These are phyloP conservation scores for Microchirus variegatus DNA, from an alignment of 2,797 vertebrate genomes.

Conservation along the genomic window DNA sequence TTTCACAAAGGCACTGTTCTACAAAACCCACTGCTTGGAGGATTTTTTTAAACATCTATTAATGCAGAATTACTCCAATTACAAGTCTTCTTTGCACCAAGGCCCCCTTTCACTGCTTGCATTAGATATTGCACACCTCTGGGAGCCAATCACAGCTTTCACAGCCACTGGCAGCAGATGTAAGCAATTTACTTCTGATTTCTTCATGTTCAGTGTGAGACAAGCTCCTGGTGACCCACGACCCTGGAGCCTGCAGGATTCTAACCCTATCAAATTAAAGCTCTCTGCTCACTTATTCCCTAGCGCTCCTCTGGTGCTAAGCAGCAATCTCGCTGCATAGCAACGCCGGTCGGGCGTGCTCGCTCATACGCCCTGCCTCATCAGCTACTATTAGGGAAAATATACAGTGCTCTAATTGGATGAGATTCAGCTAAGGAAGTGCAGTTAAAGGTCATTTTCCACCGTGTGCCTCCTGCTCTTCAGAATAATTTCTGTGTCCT, in stretches of 20 bases:
- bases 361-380: constrained; percentile 96
- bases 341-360: constrained; percentile 95
- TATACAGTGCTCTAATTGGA: constrained; percentile 99
- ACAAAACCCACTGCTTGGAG: constrained; percentile 87
- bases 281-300: constrained; percentile 99
- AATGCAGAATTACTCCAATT: constrained; percentile 99
- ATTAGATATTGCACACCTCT: constrained; percentile 93
- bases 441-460: constrained; percentile 97
- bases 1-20: constrained; percentile 83
- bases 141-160: constrained; percentile 96
- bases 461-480: constrained; percentile 94
- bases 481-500: constrained; percentile 88
- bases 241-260: constrained; percentile 99
- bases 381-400: constrained; percentile 99
- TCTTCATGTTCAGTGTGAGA: constrained; percentile 99
- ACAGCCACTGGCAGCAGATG: constrained; percentile 97
- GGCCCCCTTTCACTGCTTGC: constrained; percentile 87
- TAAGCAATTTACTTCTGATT: constrained; percentile 99
- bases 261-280: constrained; percentile 99
- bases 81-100: constrained; percentile 93
- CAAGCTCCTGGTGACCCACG: constrained; percentile 94
- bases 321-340: constrained; percentile 98
- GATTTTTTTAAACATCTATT: constrained; percentile 91
- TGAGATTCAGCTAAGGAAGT: constrained; percentile 99
- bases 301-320: constrained; percentile 94